A percentile compares a stretch with the other conserved stretches of the same genome.
Conservation (phyloP, 2,113 vertebrate genomes). For the Microcebus tavaratra region DNA sequence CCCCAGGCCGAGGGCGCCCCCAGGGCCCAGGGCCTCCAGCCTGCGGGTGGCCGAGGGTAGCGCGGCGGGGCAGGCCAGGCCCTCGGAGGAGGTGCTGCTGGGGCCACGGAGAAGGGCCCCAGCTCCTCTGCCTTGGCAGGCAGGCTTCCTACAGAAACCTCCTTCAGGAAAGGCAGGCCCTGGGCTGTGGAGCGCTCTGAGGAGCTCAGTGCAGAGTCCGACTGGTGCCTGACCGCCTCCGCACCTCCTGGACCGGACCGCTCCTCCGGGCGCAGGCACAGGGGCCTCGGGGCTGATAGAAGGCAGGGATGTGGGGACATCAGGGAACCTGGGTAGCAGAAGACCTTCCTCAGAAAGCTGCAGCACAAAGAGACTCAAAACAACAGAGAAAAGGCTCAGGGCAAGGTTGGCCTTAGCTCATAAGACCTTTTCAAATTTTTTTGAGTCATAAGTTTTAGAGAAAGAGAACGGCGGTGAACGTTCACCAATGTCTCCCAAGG, state of each 20-base stretch:
- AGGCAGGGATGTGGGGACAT: conserved; percentile 41
- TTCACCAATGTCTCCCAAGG: conserved; percentile 62
- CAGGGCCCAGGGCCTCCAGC: background rate
- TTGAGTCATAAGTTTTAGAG: conserved; percentile 87
- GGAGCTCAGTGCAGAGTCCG: rapidly evolving
- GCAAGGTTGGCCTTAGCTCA: conserved; percentile 89
- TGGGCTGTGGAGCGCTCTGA: rapidly evolving
- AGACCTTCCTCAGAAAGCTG: conserved; percentile 70
- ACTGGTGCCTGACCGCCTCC: conserved; percentile 55
- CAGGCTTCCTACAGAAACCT: conserved; percentile 83
- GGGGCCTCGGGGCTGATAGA: background rate
- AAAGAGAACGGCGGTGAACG: conserved; percentile 83
- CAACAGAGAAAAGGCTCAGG: conserved; percentile 86
- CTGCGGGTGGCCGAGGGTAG: background rate
- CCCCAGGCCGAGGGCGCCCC: background rate
- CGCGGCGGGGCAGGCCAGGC: background rate
- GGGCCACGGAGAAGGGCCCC: rapidly evolving
- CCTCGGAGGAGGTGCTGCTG: rapidly evolving
- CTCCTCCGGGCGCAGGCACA: background rate
- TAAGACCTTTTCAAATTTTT: conserved; percentile 90
- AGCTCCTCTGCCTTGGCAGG: rapidly evolving
- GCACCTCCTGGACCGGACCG: conserved; percentile 14
- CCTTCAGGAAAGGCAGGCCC: conserved; percentile 83
- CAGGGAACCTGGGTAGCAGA: conserved; percentile 60
- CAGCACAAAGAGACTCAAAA: conserved; percentile 84